Base-by-base conservation (phyloP, 2,888 invertebrate species). In the Tupiocoris notatus region DNA sequence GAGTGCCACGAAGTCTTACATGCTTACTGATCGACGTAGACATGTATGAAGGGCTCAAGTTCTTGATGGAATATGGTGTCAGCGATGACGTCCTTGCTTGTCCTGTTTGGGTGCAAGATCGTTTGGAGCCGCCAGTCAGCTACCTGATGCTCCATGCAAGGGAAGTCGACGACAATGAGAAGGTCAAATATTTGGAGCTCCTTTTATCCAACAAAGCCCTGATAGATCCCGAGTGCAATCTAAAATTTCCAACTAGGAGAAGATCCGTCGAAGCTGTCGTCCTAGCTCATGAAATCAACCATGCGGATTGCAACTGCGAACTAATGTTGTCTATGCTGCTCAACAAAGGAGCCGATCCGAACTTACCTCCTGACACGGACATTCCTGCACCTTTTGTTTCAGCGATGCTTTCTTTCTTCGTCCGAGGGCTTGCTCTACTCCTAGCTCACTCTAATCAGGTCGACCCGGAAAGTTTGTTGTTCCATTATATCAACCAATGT, bases 11-110 rank as follows among this genome's bases (percentile, higher is more conserved):
- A 22, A 77, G 77, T 22, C 25, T 79, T 17, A 71, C 77, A 3
- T 79, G 78, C 54, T 25, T 79, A 1, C 67, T 79, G 9, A 71
- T 79, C 6, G 77, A 79, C 24, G 76, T 66, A 54, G 62, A 77
- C 56, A 70, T 73, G 59, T 77, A 67, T 21, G 78, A 79, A 17
- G 76, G 77, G n/a, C 56, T 79, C 20, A 71, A 73, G 67, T 65
- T 77, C 22, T 56, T 79, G 18, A 76, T 66, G 6, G 59, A 77
- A 2, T 77, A 75, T 6, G 76, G 76, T n/a, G 68, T 77, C 2
- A 77, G 76, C 67, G 64, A 73, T 23, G 76, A 65, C 1, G 77
- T 79, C 6, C 66, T 79, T 2, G 54, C 76, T 2, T 79, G 78
- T 20, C 78, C 78, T n/a, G 76, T 74, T 2, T 57, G 73, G 68